These are phyloP conservation scores for Sycon ciliatum DNA, from an alignment of 37 sponge, comb jelly and placozoan species.

Conservation along the genomic window DNA sequence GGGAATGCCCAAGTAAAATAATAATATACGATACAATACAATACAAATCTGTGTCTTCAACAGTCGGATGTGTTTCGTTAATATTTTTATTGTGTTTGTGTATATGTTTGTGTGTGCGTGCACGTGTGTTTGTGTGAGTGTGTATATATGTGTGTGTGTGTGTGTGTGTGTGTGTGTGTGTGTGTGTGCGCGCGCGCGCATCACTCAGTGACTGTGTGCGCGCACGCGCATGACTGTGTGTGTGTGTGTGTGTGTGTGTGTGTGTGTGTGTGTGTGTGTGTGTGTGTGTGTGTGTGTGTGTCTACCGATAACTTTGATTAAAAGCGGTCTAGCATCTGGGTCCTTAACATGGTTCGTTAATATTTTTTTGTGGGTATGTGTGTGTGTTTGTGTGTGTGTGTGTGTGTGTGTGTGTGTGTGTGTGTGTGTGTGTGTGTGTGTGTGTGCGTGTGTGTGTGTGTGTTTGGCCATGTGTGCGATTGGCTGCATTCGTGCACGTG, in stretches of 20 bases:
- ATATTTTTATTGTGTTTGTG: background rate
- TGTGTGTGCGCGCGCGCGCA: slow-evolving; percentile 22
- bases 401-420: slow-evolving; percentile 5
- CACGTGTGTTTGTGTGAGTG: slow-evolving; percentile 19
- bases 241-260: background rate
- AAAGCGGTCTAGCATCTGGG: background rate
- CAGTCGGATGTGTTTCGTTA: too few species aligned
- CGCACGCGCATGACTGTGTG: background rate
- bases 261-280: background rate
- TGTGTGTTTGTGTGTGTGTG: slow-evolving; percentile 17
- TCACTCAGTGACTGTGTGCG: slow-evolving; percentile 1
- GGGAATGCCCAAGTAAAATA: too few species aligned
- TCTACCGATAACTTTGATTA: background rate
- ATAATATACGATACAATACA: too few species aligned
- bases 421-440: slow-evolving; percentile 5
- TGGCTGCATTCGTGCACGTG: too few species aligned
- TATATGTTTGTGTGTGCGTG: background rate
- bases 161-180: slow-evolving; percentile 25
- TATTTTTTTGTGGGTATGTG: background rate
- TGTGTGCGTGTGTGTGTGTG: slow-evolving; percentile 10
- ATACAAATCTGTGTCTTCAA: too few species aligned
- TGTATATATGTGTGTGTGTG: slow-evolving; percentile 25
- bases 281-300: slow-evolving; percentile 6
- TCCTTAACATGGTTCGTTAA: too few species aligned
- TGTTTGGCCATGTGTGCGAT: too few species aligned